Evolutionary conservation across 2,888 invertebrate genomes (phyloP).

Genomic region (Pegoplata infirma): DNA sequence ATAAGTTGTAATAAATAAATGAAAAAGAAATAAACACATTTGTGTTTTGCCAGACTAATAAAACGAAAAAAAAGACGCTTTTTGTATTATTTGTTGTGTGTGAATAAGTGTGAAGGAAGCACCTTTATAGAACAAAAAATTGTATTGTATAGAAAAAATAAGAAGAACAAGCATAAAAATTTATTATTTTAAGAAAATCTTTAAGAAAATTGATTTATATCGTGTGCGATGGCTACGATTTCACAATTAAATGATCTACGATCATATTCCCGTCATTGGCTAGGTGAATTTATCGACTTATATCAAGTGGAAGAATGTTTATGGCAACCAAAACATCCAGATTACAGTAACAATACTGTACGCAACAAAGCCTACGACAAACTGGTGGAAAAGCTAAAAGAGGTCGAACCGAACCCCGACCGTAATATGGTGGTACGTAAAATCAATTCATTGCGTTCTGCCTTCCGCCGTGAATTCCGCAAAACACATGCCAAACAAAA

Average conservation of each 20-base stretch:
- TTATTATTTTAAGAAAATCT: neutral
- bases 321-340: constrained; percentile 77
- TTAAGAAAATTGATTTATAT: constrained; percentile 1
- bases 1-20: neutral
- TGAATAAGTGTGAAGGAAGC: constrained; percentile 49
- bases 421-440: constrained; percentile 77
- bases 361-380: constrained; percentile 76
- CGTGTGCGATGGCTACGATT: constrained; percentile 66
- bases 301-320: constrained; percentile 76
- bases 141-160: neutral
- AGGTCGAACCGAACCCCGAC: constrained; percentile 76
- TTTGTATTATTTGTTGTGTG: constrained; percentile 25
- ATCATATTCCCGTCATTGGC: constrained; percentile 76
- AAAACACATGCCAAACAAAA: constrained; percentile 71
- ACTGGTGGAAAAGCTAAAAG: constrained; percentile 75
- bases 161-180: neutral
- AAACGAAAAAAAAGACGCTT: constrained; percentile 2
- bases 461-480: constrained; percentile 75
- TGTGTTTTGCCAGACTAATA: neutral
- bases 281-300: constrained; percentile 76
- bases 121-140: constrained; percentile 53
- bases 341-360: constrained; percentile 75
- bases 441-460: constrained; percentile 76
- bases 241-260: constrained; percentile 73
- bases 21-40: neutral